phyloP scores from a whole-genome alignment of 2,113 vertebrate genomes.

The Caloenas nicobarica region DNA sequence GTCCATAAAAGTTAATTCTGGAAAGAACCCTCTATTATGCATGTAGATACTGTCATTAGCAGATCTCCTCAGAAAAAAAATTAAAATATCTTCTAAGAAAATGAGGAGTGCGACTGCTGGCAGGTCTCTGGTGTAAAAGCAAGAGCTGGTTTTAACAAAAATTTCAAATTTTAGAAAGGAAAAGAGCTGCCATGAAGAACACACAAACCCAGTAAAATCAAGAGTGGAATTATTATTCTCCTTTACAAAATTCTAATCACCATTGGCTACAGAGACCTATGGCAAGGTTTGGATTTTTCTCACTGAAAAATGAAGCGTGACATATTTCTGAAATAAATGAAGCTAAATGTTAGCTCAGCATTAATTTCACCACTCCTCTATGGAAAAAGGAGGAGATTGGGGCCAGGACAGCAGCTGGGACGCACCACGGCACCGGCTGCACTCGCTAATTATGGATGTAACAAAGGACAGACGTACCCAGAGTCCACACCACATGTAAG shows the following conservation, averaged over 20 bases:
- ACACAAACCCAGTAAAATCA: not conserved
- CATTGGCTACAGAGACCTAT: not conserved
- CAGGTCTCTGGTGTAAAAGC: not conserved
- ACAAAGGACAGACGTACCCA: not conserved
- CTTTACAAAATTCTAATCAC: not conserved
- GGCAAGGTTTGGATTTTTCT: not conserved
- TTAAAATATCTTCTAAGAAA: not conserved
- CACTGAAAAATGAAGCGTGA: not conserved
- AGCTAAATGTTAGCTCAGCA: not conserved
- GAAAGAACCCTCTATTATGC: not conserved
- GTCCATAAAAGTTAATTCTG: not conserved
- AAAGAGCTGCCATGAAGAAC: not conserved
- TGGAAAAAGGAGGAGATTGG: not conserved
- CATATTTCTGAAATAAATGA: rapidly evolving
- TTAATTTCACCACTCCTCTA: not conserved
- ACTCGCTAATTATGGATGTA: not conserved
- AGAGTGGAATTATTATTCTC: not conserved
- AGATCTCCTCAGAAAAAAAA: not conserved
- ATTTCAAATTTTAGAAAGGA: not conserved
- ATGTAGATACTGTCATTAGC: not conserved
- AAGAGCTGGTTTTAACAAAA: not conserved
- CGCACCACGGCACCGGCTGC: not conserved
- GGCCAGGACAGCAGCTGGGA: too few species aligned
- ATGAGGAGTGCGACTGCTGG: not conserved
- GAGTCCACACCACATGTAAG: not conserved